Evolutionary conservation across 2,113 vertebrate genomes (phyloP).

Genomic region (Euleptes europaea): DNA sequence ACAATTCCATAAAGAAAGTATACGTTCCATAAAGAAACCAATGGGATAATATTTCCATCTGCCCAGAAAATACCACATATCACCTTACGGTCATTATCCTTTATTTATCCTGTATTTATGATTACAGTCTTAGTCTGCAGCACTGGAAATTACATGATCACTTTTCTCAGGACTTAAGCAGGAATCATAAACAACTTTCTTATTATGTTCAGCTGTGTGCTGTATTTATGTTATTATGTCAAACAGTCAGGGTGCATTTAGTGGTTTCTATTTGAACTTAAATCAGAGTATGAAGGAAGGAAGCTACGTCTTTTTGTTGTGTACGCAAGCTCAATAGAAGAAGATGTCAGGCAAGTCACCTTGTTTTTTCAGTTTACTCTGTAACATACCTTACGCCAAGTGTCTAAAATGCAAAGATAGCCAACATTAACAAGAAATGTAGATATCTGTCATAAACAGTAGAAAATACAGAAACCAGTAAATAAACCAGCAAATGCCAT

Average conservation of each 20-base stretch:
- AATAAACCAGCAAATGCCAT: not conserved
- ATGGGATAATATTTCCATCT: not conserved
- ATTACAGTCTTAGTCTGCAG: not conserved
- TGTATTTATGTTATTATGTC: no score
- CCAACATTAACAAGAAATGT: no score
- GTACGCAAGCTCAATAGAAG: no score
- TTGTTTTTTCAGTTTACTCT: not conserved
- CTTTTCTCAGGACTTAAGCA: not conserved
- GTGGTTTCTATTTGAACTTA: no score
- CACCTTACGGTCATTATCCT: not conserved
- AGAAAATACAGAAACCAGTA: no score
- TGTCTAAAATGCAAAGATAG: not conserved
- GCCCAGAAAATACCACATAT: not conserved
- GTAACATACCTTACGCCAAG: not conserved
- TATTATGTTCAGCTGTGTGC: not conserved
- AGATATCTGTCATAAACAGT: no score
- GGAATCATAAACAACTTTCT: not conserved
- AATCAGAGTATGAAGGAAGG: no score
- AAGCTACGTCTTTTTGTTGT: no score
- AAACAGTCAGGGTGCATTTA: no score
- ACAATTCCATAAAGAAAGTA: not conserved
- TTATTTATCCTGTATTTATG: not conserved
- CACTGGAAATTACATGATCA: not conserved
- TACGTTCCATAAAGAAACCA: not conserved
- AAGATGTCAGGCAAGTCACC: not conserved